phyloP scores from a whole-genome alignment of 2,888 invertebrate species.

The Ophion obscuratus region DNA sequence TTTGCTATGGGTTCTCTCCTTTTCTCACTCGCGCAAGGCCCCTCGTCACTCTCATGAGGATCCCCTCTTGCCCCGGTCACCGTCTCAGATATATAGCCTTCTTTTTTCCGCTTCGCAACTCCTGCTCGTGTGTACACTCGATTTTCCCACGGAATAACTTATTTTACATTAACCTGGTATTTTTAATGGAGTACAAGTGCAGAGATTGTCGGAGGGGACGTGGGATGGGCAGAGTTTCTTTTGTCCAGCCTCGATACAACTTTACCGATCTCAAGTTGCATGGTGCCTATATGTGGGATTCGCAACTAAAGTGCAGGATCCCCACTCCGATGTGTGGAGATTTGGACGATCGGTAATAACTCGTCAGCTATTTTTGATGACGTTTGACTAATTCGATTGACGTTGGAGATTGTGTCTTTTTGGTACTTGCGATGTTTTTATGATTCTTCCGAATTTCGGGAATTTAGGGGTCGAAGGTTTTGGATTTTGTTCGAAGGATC shows the following conservation, averaged over 20 bases:
- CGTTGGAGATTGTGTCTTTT: no score
- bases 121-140: slow-evolving; percentile 4
- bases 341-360: no score
- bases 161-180: slow-evolving; percentile 22
- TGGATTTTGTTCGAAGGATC: no score
- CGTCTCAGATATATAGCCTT: slow-evolving; percentile 25
- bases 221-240: slow-evolving; percentile 12
- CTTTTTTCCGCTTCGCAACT: slow-evolving; percentile 19
- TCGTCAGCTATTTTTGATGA: no score
- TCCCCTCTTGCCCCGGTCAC: slow-evolving; percentile 52
- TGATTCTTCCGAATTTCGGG: no score
- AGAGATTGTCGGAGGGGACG: neutral
- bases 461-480: no score
- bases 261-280: no score
- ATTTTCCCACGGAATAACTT: slow-evolving; percentile 61
- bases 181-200: slow-evolving; percentile 30
- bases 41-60: slow-evolving; percentile 3
- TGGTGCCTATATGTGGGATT: no score
- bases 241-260: neutral
- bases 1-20: slow-evolving; percentile 3
- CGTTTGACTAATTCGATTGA: no score
- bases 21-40: neutral
- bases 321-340: no score
- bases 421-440: no score
- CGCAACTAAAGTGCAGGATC: no score